phyloP scores from a whole-genome alignment of 2,888 invertebrate genomes.

The Hydropsyche betteni region DNA sequence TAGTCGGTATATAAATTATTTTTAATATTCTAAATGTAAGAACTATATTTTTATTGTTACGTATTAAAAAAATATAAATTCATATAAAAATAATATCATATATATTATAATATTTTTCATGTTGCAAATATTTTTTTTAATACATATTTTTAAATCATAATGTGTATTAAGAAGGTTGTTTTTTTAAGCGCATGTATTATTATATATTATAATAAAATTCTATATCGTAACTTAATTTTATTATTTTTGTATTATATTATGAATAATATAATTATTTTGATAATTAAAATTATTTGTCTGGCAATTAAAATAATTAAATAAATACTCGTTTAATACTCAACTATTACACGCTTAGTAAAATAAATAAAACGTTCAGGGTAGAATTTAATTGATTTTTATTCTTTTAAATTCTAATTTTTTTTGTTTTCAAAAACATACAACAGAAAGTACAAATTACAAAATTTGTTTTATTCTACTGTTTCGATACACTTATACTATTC shows the following conservation, averaged over 20 bases:
- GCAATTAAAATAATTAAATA: neutral
- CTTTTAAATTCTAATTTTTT: slow-evolving; percentile 11
- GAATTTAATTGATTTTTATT: neutral
- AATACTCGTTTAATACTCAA: neutral
- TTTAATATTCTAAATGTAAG: no score
- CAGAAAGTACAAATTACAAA: slow-evolving; percentile 16
- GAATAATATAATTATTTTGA: neutral
- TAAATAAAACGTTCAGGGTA: neutral
- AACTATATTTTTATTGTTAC: no score
- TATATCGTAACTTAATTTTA: neutral
- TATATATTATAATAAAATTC: no score
- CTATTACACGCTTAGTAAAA: neutral
- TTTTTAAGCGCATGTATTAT: no score
- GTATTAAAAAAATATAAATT: no score
- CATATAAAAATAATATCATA: no score
- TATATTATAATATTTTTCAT: no score
- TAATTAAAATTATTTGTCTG: neutral
- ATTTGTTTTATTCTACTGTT: neutral
- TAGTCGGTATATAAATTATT: no score
- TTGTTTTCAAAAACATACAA: neutral
- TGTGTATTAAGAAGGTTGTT: no score
- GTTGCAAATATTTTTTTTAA: no score
- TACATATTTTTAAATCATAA: no score
- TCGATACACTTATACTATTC: slow-evolving; percentile 14
- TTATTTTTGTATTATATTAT: neutral